Evolutionary conservation across 2,888 invertebrate genomes (phyloP).

Genomic region (Horisme vitalbata): DNA sequence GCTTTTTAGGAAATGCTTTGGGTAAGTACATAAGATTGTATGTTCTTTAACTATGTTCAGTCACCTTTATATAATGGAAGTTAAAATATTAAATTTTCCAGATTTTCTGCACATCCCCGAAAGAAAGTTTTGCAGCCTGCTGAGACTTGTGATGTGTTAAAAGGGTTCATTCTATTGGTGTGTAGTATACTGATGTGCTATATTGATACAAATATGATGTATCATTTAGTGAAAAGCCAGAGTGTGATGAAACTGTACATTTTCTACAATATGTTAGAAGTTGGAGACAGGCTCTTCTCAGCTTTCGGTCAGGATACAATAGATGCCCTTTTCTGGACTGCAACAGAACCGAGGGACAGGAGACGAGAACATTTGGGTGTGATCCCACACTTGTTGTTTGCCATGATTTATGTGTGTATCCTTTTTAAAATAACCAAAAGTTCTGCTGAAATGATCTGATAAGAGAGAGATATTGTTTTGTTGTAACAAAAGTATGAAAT

Average conservation of each 20-base stretch:
- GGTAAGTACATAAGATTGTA: constrained; percentile 67
- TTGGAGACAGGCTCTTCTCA: constrained; percentile 97
- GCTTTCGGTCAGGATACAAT: constrained; percentile 99
- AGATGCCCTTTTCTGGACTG: constrained; percentile 99
- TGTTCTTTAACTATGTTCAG: no score
- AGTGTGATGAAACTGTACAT: constrained; percentile 99
- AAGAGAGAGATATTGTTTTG: background rate
- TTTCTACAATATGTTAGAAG: constrained; percentile 99
- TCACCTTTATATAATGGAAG: background rate
- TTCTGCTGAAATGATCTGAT: no score
- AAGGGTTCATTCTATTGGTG: constrained; percentile 93
- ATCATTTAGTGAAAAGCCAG: constrained; percentile 98
- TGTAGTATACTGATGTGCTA: constrained; percentile 93
- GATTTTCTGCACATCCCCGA: constrained; percentile 57
- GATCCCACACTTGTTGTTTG: constrained; percentile 94
- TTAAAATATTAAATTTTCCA: constrained; percentile 43
- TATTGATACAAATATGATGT: constrained; percentile 98
- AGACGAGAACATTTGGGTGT: constrained; percentile 93
- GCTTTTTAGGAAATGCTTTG: constrained; percentile 88
- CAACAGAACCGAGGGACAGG: constrained; percentile 95
- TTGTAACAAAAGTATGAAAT: background rate
- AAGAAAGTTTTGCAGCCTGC: constrained; percentile 90
- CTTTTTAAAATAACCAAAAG: constrained; percentile 78
- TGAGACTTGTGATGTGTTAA: constrained; percentile 97
- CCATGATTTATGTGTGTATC: constrained; percentile 97